These are phyloP conservation scores for Alcedo quadribrachys DNA, from an alignment of 2,797 vertebrate genomes.

Conservation along the genomic window DNA sequence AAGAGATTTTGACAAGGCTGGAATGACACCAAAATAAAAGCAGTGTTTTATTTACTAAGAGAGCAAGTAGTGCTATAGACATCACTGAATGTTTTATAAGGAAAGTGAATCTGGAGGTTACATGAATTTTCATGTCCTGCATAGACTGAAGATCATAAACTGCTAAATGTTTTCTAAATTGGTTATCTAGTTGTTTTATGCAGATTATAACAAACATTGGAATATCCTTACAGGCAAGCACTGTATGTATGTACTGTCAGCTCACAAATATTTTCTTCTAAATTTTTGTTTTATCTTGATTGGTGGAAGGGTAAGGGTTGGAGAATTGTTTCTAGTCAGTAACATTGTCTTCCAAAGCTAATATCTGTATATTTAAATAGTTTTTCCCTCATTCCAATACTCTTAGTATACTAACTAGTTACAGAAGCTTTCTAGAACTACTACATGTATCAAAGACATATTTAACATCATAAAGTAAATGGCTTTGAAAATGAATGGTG, in stretches of 20 bases:
- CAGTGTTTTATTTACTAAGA: neutral
- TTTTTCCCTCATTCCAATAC: neutral
- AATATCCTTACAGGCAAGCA: neutral
- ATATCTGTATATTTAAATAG: neutral
- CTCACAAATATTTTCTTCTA: neutral
- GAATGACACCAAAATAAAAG: neutral
- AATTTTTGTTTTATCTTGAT: neutral
- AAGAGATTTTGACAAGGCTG: neutral
- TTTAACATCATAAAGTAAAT: neutral
- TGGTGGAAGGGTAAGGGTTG: neutral
- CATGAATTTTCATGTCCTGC: slow-evolving; percentile 9
- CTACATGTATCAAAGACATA: neutral
- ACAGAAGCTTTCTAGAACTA: neutral
- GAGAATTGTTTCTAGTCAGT: neutral
- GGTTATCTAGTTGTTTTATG: neutral
- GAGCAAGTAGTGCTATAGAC: neutral
- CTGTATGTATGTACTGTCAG: neutral
- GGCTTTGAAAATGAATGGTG: neutral
- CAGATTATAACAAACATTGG: neutral
- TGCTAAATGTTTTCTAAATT: neutral
- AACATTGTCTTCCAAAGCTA: neutral
- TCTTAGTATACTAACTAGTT: neutral
- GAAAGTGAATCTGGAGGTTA: neutral
- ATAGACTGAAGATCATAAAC: neutral
- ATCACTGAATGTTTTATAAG: neutral